Percentiles rank a stretch among this genome's conserved stretches.
Evolutionary conservation across 2,888 invertebrate genomes (phyloP).

Genomic region (Oxycera nigricornis): DNA sequence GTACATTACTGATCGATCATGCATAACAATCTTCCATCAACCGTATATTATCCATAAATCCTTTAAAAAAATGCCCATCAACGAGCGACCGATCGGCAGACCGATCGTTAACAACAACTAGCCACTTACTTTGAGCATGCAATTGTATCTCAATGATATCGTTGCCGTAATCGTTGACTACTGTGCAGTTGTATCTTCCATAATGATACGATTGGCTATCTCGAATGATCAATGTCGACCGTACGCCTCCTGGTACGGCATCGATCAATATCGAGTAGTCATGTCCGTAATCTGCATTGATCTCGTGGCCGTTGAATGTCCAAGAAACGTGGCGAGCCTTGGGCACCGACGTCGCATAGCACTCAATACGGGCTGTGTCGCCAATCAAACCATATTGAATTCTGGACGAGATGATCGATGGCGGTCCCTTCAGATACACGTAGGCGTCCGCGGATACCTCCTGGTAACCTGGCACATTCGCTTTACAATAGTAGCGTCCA

Average conservation of each 20-base stretch:
- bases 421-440: constrained; percentile 81
- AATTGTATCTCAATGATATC: constrained; percentile 85
- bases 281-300: constrained; percentile 74
- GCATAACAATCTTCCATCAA: too few relatives aligned
- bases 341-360: constrained; percentile 88
- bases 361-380: constrained; percentile 84
- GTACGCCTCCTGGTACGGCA: constrained; percentile 77
- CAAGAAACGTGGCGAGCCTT: constrained; percentile 86
- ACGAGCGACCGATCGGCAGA: background rate
- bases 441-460: constrained; percentile 83
- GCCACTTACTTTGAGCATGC: constrained; percentile 84
- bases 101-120: constrained; percentile 2
- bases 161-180: constrained; percentile 87
- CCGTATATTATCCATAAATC: too few relatives aligned
- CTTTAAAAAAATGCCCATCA: background rate
- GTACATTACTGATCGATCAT: too few relatives aligned
- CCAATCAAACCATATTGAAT: constrained; percentile 85
- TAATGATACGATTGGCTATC: constrained; percentile 88
- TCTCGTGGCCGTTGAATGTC: constrained; percentile 85
- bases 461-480: constrained; percentile 84
- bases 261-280: constrained; percentile 80
- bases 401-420: constrained; percentile 79
- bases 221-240: constrained; percentile 87
- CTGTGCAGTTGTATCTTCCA: constrained; percentile 92
- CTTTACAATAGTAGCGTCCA: constrained; percentile 89